Conservation (phyloP, 2,888 invertebrate genomes). For the Brachypalpus laphriformis region DNA sequence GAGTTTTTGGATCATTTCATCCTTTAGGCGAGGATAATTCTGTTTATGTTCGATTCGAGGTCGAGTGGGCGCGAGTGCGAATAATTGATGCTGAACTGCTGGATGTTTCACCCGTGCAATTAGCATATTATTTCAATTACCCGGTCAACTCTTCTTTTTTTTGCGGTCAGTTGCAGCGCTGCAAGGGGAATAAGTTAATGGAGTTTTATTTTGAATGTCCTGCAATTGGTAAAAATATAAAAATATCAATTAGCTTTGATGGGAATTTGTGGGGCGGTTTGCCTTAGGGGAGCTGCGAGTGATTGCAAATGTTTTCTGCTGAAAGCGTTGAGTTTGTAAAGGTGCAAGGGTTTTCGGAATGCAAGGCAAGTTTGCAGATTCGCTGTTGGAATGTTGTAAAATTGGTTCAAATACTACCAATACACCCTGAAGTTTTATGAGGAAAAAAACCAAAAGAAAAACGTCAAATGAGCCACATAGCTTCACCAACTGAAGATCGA, state of each 20-base stretch:
- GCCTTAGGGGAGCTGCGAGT: too few species aligned
- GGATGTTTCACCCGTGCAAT: not conserved
- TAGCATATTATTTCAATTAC: slow-evolving; percentile 31
- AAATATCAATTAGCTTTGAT: not conserved
- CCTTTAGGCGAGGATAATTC: slow-evolving; percentile 30
- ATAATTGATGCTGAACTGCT: not conserved
- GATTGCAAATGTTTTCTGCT: not conserved
- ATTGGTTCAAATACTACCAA: too few species aligned
- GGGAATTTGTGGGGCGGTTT: not conserved
- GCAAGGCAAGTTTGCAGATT: too few species aligned
- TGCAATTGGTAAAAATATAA: not conserved
- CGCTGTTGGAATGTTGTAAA: too few species aligned
- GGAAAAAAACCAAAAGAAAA: too few species aligned
- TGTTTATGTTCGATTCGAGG: slow-evolving; percentile 34
- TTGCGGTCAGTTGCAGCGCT: slow-evolving; percentile 2
- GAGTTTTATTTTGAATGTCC: slow-evolving; percentile 1
- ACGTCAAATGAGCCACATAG: too few species aligned
- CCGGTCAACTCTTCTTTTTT: not conserved
- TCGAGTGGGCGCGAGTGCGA: not conserved
- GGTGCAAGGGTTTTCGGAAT: not conserved
- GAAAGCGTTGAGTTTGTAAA: not conserved
- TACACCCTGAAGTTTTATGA: too few species aligned
- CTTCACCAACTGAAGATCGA: too few species aligned
- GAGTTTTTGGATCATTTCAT: slow-evolving; percentile 42
- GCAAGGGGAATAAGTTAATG: not conserved